These are phyloP conservation scores for Epinotia ramella DNA, from an alignment of 2,888 invertebrate species.

Conservation along the genomic window DNA sequence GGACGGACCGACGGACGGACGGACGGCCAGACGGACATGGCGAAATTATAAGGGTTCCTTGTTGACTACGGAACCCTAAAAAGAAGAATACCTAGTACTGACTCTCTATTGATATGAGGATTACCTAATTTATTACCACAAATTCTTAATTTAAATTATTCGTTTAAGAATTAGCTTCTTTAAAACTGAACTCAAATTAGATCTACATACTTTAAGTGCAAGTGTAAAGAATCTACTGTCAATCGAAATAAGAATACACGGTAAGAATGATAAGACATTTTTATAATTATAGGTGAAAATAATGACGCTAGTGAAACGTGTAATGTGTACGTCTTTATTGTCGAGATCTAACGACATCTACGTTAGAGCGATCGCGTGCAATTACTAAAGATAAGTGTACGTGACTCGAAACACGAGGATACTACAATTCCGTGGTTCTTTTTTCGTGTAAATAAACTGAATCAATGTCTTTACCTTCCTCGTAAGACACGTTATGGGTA, in stretches of 20 bases:
- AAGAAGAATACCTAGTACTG: too few species aligned
- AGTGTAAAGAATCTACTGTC: background rate
- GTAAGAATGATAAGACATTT: constrained; percentile 16
- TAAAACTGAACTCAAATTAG: background rate
- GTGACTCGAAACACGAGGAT: constrained; percentile 42
- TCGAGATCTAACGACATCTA: constrained; percentile 23
- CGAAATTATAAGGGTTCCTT: too few species aligned
- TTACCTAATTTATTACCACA: too few species aligned
- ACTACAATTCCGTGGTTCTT: constrained; percentile 14
- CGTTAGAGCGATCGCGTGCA: constrained; percentile 37
- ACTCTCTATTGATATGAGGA: too few species aligned
- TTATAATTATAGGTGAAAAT: constrained; percentile 31
- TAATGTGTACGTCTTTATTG: constrained; percentile 17
- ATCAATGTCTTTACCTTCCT: constrained; percentile 22
- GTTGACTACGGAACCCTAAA: too few species aligned
- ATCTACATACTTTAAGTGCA: background rate
- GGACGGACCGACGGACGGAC: too few species aligned
- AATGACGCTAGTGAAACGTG: background rate
- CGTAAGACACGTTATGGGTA: constrained; percentile 3
- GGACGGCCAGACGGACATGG: too few species aligned
- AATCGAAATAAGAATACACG: constrained; percentile 1
- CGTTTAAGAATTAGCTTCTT: too few species aligned
- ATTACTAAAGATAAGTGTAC: constrained; percentile 44
- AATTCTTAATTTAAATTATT: too few species aligned
- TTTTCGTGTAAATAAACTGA: constrained; percentile 28